Evolutionary conservation across 2,888 invertebrate genomes (phyloP).

Genomic region (Spatulosminthurus flaviceps): DNA sequence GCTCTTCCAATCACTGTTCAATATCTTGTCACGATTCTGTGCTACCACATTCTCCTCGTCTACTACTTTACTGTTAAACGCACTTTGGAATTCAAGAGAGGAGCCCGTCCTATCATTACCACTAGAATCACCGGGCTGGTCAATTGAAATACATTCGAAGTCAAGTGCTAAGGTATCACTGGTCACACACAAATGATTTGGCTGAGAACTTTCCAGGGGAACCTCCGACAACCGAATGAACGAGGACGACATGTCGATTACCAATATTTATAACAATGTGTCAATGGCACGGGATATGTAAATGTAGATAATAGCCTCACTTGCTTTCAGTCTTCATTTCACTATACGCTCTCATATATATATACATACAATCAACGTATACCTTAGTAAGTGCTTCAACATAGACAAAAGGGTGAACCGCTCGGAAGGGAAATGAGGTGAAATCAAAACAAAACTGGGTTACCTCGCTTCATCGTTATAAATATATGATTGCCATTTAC

Average conservation of each 20-base stretch:
- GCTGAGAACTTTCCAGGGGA: slow-evolving; percentile 35
- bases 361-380: neutral
- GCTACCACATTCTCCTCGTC: too few species aligned
- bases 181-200: slow-evolving; percentile 20
- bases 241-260: slow-evolving; percentile 41
- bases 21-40: too few species aligned
- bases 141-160: slow-evolving; percentile 35
- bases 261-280: slow-evolving; percentile 44
- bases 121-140: slow-evolving; percentile 1
- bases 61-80: neutral
- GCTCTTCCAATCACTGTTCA: too few species aligned
- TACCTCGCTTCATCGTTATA: slow-evolving; percentile 22
- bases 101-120: neutral
- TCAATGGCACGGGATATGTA: slow-evolving; percentile 15
- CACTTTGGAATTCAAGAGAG: neutral
- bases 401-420: slow-evolving; percentile 7
- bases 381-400: too few species aligned
- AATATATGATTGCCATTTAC: neutral
- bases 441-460: slow-evolving; percentile 40
- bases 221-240: slow-evolving; percentile 47
- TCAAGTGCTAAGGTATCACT: neutral
- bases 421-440: slow-evolving; percentile 33
- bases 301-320: neutral
- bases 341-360: neutral
- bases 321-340: neutral